phyloP scores from a whole-genome alignment of 2,797 vertebrate genomes.

The Gastrophryne carolinensis region DNA sequence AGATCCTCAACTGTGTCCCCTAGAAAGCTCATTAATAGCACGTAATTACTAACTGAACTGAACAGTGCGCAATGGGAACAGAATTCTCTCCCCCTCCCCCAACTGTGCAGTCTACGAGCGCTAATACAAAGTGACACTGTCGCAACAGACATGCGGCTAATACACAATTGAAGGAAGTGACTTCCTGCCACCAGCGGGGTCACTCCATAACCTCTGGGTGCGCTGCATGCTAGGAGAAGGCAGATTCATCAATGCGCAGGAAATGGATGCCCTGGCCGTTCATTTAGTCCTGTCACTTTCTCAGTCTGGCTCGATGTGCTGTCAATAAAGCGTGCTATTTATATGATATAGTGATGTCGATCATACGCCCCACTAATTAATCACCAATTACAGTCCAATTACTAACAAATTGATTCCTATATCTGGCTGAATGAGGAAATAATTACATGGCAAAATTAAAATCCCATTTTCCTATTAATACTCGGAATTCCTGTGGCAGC shows the following conservation, averaged over 20 bases:
- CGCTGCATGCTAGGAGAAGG: background rate
- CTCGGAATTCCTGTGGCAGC: background rate
- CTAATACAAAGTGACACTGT: constrained; percentile 42
- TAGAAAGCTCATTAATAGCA: constrained; percentile 23
- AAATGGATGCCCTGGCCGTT: background rate
- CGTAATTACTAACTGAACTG: constrained; percentile 33
- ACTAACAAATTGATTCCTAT: constrained; percentile 7
- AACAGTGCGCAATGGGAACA: constrained; percentile 24
- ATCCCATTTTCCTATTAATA: background rate
- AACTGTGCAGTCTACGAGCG: background rate
- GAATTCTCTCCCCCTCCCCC: constrained; percentile 15
- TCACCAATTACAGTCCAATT: constrained; percentile 15
- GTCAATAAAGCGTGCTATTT: constrained; percentile 7
- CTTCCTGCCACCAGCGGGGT: background rate
- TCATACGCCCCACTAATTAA: constrained; percentile 3
- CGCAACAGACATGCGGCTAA: constrained; percentile 10
- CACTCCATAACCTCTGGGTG: background rate
- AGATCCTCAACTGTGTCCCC: background rate
- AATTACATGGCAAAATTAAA: background rate
- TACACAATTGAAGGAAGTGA: background rate
- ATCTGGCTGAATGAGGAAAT: background rate
- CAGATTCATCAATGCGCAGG: background rate
- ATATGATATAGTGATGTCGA: constrained; percentile 11
- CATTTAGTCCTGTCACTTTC: constrained; percentile 28
- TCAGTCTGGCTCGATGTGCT: background rate